A percentile compares a stretch with the other conserved stretches of the same genome.
Evolutionary conservation across 2,888 invertebrate genomes (phyloP).

Genomic region (Lydus trimaculatus): DNA sequence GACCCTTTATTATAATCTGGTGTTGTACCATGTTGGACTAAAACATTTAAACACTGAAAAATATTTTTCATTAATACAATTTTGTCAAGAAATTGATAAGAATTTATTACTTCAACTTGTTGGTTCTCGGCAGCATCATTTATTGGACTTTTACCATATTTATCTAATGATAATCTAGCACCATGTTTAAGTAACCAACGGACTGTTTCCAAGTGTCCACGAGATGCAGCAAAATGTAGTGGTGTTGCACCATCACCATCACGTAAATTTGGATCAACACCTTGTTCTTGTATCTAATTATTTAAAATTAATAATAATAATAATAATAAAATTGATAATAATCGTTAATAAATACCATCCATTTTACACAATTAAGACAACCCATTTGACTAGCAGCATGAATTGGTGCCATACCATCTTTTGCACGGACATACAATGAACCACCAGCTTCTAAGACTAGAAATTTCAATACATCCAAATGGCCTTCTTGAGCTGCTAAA

Average conservation of each 20-base stretch:
- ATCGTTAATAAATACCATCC: constrained; percentile 74
- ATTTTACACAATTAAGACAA: constrained; percentile 84
- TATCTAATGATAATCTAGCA: constrained; percentile 80
- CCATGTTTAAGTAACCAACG: constrained; percentile 87
- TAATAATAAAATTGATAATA: not conserved
- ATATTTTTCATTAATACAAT: not conserved
- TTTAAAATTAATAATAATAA: not conserved
- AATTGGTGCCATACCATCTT: constrained; percentile 90
- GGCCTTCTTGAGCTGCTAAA: constrained; percentile 88
- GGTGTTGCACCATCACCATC: constrained; percentile 92
- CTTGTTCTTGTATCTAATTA: constrained; percentile 79
- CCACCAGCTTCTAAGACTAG: constrained; percentile 85
- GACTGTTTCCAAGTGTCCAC: constrained; percentile 81
- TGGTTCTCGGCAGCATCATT: constrained; percentile 93
- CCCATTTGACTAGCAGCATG: constrained; percentile 93
- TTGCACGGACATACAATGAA: constrained; percentile 80
- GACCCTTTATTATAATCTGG: constrained; percentile 68
- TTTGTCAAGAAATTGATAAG: not conserved
- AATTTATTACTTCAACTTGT: constrained; percentile 76
- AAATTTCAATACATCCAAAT: constrained; percentile 84
- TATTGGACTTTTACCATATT: constrained; percentile 88
- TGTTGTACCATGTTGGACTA: constrained; percentile 81
- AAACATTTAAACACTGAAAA: constrained; percentile 78
- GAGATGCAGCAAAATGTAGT: constrained; percentile 86
- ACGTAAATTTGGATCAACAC: constrained; percentile 82